A percentile compares a stretch with the other conserved stretches of the same genome.
Evolutionary conservation across 2,113 vertebrate genomes (phyloP).

Genomic region (Nesoenas mayeri): DNA sequence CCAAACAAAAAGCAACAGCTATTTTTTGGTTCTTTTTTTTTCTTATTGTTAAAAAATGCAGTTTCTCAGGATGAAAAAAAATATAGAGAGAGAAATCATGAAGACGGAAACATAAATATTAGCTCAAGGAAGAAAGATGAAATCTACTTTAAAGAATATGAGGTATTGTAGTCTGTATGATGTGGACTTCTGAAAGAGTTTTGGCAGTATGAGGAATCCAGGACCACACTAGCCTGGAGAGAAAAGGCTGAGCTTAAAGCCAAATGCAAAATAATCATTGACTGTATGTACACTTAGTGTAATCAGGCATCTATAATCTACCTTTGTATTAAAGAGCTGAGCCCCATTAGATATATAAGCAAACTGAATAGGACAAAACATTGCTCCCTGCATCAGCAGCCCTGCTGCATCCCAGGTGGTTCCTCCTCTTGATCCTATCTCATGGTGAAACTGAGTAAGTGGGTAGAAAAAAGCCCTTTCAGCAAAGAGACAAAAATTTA

Average conservation of each 20-base stretch:
- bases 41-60: background rate
- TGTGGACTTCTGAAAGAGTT: background rate
- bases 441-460: background rate
- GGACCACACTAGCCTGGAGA: background rate
- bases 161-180: background rate
- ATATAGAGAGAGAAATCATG: background rate
- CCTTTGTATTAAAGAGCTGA: background rate
- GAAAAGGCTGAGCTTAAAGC: background rate
- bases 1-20: background rate
- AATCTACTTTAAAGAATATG: background rate
- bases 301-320: background rate
- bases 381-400: background rate
- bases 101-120: background rate
- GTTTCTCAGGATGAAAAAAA: background rate
- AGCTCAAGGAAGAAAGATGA: background rate
- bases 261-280: background rate
- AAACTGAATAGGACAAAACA: background rate
- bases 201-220: background rate
- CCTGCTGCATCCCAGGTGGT: background rate
- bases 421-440: background rate
- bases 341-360: background rate
- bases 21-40: background rate
- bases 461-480: background rate
- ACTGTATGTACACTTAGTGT: background rate
- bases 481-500: background rate